These are phyloP conservation scores for Carassius auratus DNA, from an alignment of 2,113 vertebrate species.

Conservation along the genomic window DNA sequence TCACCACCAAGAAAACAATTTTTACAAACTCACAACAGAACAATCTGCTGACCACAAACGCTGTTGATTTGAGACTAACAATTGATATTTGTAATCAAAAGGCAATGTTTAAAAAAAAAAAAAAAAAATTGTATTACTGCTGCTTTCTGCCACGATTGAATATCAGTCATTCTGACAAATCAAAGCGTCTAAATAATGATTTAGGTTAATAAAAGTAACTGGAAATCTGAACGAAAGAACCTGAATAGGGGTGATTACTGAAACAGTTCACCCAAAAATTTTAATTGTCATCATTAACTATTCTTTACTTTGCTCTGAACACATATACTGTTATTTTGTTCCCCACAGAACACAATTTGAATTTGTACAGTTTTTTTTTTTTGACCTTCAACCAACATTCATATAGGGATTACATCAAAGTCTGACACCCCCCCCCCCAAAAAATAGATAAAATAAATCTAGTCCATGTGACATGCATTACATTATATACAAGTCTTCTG, in stretches of 20 bases:
- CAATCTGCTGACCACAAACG: constrained; percentile 36
- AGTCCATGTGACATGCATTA: too few relatives aligned
- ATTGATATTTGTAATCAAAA: constrained; percentile 40
- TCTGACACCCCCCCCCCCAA: neutral
- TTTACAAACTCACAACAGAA: constrained; percentile 7
- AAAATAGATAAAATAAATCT: neutral
- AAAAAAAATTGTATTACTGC: neutral
- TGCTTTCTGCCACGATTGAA: neutral
- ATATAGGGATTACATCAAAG: neutral
- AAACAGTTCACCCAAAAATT: too few relatives aligned
- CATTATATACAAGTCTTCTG: neutral
- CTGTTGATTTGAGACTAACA: constrained; percentile 54
- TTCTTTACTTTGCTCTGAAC: neutral
- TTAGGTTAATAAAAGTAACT: neutral
- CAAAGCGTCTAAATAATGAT: neutral
- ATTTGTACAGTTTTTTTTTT: neutral
- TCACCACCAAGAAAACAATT: neutral
- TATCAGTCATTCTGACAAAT: neutral
- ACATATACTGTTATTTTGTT: neutral
- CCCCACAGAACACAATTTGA: neutral
- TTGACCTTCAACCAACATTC: neutral
- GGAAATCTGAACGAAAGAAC: neutral
- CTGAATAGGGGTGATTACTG: too few relatives aligned
- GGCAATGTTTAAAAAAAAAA: neutral
- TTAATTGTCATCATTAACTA: too few relatives aligned